Conservation (phyloP, 2,888 invertebrate genomes). For the Rhaphigaster nebulosa region DNA sequence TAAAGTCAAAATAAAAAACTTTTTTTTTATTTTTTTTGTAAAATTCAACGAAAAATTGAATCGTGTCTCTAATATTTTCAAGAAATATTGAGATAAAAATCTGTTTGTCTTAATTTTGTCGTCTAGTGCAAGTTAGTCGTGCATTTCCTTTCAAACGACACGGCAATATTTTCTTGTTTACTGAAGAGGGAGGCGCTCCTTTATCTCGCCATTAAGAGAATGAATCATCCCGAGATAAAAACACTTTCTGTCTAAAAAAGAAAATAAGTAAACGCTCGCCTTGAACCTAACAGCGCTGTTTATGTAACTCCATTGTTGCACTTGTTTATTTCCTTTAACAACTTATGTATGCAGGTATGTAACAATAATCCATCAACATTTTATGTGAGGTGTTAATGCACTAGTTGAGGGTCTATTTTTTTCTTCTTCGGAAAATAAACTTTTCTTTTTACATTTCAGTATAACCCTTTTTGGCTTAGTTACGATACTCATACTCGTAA, state of each 20-base stretch:
- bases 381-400: not conserved
- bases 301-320: not conserved
- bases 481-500: no score
- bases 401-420: not conserved
- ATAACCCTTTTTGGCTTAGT: no score
- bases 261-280: not conserved
- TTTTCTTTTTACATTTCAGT: no score
- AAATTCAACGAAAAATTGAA: no score
- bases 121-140: no score
- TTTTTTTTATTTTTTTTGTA: no score
- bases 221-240: conserved; percentile 6
- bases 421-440: no score
- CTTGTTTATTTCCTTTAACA: not conserved
- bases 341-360: not conserved
- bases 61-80: no score
- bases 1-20: no score
- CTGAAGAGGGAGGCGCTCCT: not conserved
- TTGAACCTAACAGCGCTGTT: not conserved
- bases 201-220: not conserved
- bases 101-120: no score
- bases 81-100: no score
- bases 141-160: not conserved
- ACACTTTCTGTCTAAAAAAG: not conserved
- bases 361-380: not conserved
- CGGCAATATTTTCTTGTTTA: not conserved